A percentile compares a stretch with the other conserved stretches of the same genome.
Conservation (phyloP, 2,797 vertebrate genomes). For the Myotis planiceps region DNA sequence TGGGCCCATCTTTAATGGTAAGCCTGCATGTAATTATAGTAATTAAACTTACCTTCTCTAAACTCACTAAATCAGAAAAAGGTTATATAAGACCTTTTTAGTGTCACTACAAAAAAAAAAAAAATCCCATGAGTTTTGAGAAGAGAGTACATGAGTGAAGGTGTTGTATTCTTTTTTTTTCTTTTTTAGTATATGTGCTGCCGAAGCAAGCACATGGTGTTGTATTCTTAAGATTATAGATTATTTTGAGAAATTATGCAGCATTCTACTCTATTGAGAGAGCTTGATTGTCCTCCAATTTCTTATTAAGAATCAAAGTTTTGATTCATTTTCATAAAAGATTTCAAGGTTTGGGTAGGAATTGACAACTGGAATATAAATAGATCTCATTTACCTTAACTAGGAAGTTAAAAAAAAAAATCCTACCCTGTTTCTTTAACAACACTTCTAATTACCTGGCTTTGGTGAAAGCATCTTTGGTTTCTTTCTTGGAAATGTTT, state of each 20-base stretch:
- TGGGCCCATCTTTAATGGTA: background rate
- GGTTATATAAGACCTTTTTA: background rate
- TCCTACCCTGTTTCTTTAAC: constrained; percentile 52
- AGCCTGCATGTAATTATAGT: background rate
- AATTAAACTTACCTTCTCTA: background rate
- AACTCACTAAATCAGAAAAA: background rate
- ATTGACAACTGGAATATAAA: background rate
- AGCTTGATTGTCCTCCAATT: background rate
- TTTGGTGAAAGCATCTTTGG: constrained; percentile 25
- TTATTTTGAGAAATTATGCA: background rate
- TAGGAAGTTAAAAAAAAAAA: background rate
- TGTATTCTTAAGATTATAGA: background rate
- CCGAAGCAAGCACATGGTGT: background rate
- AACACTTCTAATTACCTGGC: constrained; percentile 30
- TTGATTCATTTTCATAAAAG: constrained; percentile 33
- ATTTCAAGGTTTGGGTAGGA: constrained; percentile 16
- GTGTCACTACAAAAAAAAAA: background rate
- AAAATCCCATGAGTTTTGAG: background rate
- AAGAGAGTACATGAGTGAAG: background rate
- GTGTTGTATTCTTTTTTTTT: background rate
- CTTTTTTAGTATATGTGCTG: no score
- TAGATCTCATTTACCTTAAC: constrained; percentile 25
- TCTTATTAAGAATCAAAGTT: background rate
- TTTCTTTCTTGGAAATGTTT: constrained; percentile 71
- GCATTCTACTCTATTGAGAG: background rate